These are phyloP conservation scores for Pristionchus entomophagus DNA, from an alignment of 2,888 invertebrate species.

Conservation along the genomic window DNA sequence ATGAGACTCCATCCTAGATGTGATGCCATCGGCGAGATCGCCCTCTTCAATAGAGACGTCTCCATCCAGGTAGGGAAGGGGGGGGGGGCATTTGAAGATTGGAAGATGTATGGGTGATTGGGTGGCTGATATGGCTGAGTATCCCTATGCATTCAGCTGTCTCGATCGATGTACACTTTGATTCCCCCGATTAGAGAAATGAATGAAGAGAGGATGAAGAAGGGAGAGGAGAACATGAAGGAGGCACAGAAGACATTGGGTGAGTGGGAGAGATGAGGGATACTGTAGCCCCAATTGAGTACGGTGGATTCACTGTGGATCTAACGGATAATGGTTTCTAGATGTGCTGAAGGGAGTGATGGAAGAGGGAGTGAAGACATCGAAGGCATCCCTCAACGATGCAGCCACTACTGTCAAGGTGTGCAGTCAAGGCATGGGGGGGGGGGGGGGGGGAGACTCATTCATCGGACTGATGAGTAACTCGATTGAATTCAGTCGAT, in stretches of 20 bases:
- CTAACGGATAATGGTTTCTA: not conserved
- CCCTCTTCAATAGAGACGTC: not conserved
- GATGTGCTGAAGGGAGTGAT: not conserved
- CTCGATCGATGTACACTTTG: not conserved
- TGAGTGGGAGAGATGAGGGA: not conserved
- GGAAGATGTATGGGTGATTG: not conserved
- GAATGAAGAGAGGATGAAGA: not conserved
- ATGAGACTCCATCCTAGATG: not conserved
- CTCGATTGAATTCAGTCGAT: not conserved
- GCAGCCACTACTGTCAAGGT: not conserved
- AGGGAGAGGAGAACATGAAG: not conserved
- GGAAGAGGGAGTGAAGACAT: not conserved
- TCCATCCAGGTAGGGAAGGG: not conserved
- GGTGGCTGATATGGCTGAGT: not conserved
- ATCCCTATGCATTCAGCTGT: not conserved
- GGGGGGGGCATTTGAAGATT: not conserved
- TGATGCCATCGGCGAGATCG: slow-evolving; percentile 30
- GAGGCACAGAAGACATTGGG: not conserved
- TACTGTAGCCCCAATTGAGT: not conserved
- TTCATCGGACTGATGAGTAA: not conserved
- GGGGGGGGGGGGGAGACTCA: not conserved
- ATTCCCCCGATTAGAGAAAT: not conserved
- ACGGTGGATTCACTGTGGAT: no score
- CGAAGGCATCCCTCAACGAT: not conserved
- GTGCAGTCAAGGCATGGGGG: not conserved